Base-by-base conservation (phyloP, 2,888 invertebrate genomes). In the Xestia sexstrigata region DNA sequence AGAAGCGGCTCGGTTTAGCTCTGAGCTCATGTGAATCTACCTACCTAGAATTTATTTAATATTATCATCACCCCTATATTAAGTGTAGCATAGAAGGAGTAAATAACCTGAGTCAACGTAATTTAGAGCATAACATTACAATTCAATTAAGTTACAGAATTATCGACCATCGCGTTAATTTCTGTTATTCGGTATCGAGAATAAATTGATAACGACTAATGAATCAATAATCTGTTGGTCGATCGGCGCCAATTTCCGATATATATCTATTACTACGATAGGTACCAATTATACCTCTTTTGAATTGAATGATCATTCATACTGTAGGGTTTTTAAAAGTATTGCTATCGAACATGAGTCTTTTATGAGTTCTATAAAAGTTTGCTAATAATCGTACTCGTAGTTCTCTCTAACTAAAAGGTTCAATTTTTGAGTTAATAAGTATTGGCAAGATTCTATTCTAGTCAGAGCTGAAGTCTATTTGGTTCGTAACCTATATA, bases 1-100 rank as follows among this genome's bases (percentile, higher is more conserved):
- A 89, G 90, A 89, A 75, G 86, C 55, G 82, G n/a, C 67, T 17
- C 58, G 70, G 30, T 71, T 76, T 66, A 60, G 47, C 81, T 69
- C 23, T 75, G 68, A 55, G 71, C 55, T 74, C 26, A 62, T 66
- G 63, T 70, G 67, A n/a, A n/a, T n/a, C n/a, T 84, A 60, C 2
- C 17, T 42, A 39, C 11, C 17, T 78, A 55, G 55, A 78, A 60
- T 70, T 39, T 39, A 58, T 70, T 81, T 58, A 68, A 45, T 76
- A 35, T 35, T 45, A 11, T 63, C 9, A 52, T 63, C 35, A 58
- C 20, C 9, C 15, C n/a, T 2, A n/a, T n/a, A n/a, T n/a, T 4
- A 20, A 30, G 3, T 9, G 20, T 30, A 60, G 23, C 7, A 23
- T 17, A 39, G 1, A 35, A n/a, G 47, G 1, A 26, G 42, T 70